phyloP scores from a whole-genome alignment of 2,797 vertebrate species.

The Rhinoraja longicauda region DNA sequence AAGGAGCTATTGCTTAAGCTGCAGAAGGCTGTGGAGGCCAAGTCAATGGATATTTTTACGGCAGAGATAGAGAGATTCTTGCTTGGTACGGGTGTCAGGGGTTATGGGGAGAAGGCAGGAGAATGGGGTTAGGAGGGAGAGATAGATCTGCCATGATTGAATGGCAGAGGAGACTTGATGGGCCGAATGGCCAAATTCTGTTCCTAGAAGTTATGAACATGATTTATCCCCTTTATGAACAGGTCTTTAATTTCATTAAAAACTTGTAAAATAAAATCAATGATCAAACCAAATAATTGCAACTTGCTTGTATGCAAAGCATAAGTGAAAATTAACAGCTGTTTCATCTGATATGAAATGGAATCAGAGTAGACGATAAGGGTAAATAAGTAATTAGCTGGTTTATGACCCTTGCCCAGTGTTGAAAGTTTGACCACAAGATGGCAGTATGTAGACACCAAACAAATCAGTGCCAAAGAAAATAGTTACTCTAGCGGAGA shows the following conservation, averaged over 20 bases:
- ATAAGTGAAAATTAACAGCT: neutral
- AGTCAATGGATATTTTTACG: too few relatives aligned
- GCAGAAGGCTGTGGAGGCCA: too few relatives aligned
- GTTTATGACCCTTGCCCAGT: neutral
- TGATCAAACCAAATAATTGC: neutral
- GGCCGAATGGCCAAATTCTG: too few relatives aligned
- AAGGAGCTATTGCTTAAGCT: neutral
- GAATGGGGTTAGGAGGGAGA: too few relatives aligned
- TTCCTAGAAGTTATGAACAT: too few relatives aligned
- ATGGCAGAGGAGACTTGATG: too few relatives aligned
- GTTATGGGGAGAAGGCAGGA: too few relatives aligned
- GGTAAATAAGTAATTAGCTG: neutral
- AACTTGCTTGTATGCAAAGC: neutral
- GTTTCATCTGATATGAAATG: neutral
- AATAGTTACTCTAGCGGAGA: neutral
- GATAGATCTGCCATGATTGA: too few relatives aligned
- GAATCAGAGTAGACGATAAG: neutral
- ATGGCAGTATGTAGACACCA: conserved; percentile 25
- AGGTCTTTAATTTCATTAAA: neutral
- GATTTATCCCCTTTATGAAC: neutral
- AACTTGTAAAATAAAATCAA: neutral
- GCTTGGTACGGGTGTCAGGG: too few relatives aligned
- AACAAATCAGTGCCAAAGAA: neutral
- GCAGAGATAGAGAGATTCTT: too few relatives aligned
- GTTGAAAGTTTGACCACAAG: neutral